These are phyloP conservation scores for Campodea augens DNA, from an alignment of 1,140 invertebrate genomes.

Conservation along the genomic window DNA sequence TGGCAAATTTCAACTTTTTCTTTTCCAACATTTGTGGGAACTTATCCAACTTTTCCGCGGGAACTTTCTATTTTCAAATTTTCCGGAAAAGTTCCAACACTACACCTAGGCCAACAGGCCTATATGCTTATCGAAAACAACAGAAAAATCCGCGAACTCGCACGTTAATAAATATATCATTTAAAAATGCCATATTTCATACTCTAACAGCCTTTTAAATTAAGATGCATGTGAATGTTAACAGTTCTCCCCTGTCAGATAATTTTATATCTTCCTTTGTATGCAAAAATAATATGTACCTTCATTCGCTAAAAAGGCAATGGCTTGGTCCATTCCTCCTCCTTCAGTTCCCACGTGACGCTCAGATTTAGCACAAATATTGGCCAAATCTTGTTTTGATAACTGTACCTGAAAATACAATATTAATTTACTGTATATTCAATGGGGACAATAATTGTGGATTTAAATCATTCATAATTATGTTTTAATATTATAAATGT, in stretches of 20 bases:
- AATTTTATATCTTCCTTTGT: conserved; percentile 2
- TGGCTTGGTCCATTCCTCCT: conserved; percentile 99
- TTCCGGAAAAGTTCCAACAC: too few relatives aligned
- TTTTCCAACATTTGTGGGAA: too few relatives aligned
- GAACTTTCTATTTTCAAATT: too few relatives aligned
- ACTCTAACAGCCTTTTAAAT: background rate
- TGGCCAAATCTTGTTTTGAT: conserved; percentile 56
- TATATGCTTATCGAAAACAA: too few relatives aligned
- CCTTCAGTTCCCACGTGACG: conserved; percentile 86
- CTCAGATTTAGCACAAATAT: conserved; percentile 71
- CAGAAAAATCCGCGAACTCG: too few relatives aligned
- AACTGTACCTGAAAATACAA: conserved; percentile 28
- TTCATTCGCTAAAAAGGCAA: conserved; percentile 74
- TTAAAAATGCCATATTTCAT: background rate
- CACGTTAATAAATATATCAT: background rate
- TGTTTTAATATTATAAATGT: too few relatives aligned
- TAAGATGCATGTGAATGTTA: background rate
- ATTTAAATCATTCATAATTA: too few relatives aligned
- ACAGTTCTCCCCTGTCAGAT: background rate
- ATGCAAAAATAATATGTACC: conserved; percentile 28
- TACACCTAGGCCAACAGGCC: too few relatives aligned
- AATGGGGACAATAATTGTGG: too few relatives aligned
- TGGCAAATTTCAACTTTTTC: too few relatives aligned
- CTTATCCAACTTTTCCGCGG: too few relatives aligned
- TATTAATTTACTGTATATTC: too few relatives aligned